Percentiles rank a stretch among this genome's conserved stretches.
These are phyloP conservation scores for Chrysodeixis includens DNA, from an alignment of 2,888 invertebrate genomes.

Conservation along the genomic window DNA sequence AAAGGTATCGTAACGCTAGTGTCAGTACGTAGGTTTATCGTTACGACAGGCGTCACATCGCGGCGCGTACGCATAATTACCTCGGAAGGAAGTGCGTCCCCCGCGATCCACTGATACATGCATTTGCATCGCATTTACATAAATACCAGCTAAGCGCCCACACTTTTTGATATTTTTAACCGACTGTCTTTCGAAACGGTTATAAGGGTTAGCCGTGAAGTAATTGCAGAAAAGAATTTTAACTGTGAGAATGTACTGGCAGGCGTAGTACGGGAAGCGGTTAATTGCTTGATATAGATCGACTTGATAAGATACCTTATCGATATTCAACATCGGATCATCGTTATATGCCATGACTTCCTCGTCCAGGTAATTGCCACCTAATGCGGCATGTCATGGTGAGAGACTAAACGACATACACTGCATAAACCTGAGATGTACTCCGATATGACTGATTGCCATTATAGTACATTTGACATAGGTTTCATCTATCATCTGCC, in stretches of 20 bases:
- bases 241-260: not conserved
- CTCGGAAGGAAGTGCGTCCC: conserved; percentile 76
- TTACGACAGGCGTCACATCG: conserved; percentile 60
- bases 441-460: too few species aligned
- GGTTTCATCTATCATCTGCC: too few species aligned
- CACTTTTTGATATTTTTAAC: conserved; percentile 57
- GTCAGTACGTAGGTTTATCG: conserved; percentile 50
- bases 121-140: conserved; percentile 75
- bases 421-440: too few species aligned
- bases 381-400: not conserved
- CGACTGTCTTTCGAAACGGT: conserved; percentile 55
- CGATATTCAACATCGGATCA: not conserved
- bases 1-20: conserved; percentile 17
- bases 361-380: not conserved
- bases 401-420: not conserved
- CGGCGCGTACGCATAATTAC: conserved; percentile 68
- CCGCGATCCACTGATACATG: conserved; percentile 75
- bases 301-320: not conserved
- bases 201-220: conserved; percentile 31
- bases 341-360: conserved; percentile 4
- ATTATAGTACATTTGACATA: too few species aligned
- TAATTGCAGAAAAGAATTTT: conserved; percentile 17
- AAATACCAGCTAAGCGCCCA: conserved; percentile 61
- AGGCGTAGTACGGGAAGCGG: not conserved
- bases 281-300: conserved; percentile 6